These are phyloP conservation scores for Meda fulgida DNA, from an alignment of 2,797 vertebrate species.

Conservation along the genomic window DNA sequence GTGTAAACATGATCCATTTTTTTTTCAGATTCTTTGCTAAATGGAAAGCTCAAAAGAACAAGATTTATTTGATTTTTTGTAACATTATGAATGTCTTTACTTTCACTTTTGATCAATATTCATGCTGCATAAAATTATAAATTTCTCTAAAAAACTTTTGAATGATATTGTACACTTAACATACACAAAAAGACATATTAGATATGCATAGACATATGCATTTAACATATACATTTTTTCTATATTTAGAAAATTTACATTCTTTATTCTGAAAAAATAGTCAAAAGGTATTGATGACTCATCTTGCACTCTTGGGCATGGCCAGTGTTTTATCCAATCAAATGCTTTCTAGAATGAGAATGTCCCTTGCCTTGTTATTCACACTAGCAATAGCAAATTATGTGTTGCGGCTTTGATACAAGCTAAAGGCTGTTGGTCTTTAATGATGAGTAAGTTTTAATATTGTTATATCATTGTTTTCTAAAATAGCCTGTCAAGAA, in stretches of 20 bases:
- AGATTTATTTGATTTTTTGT: too few species aligned
- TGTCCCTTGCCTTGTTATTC: neutral
- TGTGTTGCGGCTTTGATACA: neutral
- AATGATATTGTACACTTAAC: too few species aligned
- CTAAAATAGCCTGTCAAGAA: slow-evolving; percentile 93
- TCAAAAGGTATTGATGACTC: neutral
- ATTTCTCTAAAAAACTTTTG: too few species aligned
- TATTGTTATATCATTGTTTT: neutral
- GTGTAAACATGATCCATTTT: too few species aligned
- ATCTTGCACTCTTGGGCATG: neutral
- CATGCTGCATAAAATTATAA: too few species aligned
- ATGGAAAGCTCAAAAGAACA: too few species aligned
- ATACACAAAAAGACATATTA: neutral
- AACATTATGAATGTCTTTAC: too few species aligned
- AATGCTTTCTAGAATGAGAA: neutral
- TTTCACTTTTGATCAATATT: too few species aligned
- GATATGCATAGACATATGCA: too few species aligned
- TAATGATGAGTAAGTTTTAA: neutral
- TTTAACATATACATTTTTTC: neutral
- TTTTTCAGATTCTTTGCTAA: too few species aligned
- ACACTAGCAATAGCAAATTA: neutral
- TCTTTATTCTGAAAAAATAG: neutral
- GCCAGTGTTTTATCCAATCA: neutral
- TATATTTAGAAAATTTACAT: too few species aligned
- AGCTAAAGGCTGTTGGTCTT: neutral